Evolutionary conservation across 1,140 invertebrate genomes (phyloP).

Genomic region (Arctopsyche grandis): DNA sequence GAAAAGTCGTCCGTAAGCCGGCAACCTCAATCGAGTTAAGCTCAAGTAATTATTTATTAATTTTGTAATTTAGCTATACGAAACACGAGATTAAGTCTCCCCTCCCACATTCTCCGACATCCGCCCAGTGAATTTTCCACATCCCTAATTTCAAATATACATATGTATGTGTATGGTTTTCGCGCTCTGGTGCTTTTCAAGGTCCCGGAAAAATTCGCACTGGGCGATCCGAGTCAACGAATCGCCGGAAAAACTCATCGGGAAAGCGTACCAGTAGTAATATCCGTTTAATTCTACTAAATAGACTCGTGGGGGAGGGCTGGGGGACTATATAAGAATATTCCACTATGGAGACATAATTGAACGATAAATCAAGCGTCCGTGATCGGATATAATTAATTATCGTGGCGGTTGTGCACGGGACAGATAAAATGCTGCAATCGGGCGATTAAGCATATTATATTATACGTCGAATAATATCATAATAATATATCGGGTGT

Average conservation of each 20-base stretch:
- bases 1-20: constrained; percentile 1
- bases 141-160: background rate
- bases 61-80: constrained; percentile 23
- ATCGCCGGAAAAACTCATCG: background rate
- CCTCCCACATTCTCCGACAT: background rate
- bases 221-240: too few relatives aligned
- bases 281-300: too few relatives aligned
- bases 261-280: background rate
- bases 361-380: constrained; percentile 34
- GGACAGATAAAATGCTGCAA: constrained; percentile 35
- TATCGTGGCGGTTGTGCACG: constrained; percentile 10
- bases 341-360: constrained; percentile 24
- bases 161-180: too few relatives aligned
- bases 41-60: constrained; percentile 18
- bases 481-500: too few relatives aligned
- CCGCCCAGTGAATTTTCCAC: background rate
- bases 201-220: constrained; percentile 5
- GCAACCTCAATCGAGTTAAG: constrained; percentile 10
- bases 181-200: background rate
- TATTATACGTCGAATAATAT: constrained; percentile 3
- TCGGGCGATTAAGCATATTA: constrained; percentile 28
- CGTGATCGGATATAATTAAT: constrained; percentile 37
- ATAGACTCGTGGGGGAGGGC: too few relatives aligned
- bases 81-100: constrained; percentile 19
- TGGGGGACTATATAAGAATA: background rate